Evolutionary conservation across 1,140 invertebrate species (phyloP).

Genomic region (Scylla paramamosain): DNA sequence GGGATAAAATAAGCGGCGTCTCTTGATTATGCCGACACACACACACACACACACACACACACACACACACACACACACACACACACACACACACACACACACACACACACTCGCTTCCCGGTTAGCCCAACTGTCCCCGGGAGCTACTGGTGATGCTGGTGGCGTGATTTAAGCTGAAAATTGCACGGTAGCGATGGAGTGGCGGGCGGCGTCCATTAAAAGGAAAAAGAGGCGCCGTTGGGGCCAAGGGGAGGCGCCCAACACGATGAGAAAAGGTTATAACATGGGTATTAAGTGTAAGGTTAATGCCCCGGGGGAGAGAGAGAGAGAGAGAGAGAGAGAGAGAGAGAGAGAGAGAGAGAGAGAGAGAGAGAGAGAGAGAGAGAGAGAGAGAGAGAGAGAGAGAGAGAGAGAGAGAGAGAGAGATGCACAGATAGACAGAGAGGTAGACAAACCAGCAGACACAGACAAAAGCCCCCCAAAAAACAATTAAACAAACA

Average conservation of each 20-base stretch:
- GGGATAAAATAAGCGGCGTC: neutral
- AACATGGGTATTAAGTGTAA: neutral
- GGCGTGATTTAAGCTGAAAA: constrained; percentile 49
- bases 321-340: neutral
- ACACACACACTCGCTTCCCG: neutral
- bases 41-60: constrained; percentile 21
- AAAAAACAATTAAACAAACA: neutral
- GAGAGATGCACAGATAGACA: neutral
- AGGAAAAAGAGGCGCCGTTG: neutral
- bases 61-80: neutral
- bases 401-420: neutral
- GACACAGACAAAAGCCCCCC: neutral
- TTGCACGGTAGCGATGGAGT: constrained; percentile 34
- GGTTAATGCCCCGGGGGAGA: neutral
- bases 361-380: constrained; percentile 2
- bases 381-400: constrained; percentile 34
- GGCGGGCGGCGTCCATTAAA: neutral
- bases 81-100: neutral
- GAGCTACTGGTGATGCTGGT: neutral
- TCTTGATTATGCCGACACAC: neutral
- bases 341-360: neutral
- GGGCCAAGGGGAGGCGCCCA: neutral
- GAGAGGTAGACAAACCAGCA: neutral
- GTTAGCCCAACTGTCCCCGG: neutral
- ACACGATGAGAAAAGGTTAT: neutral